Evolutionary conservation across 2,113 vertebrate genomes (phyloP).

Genomic region (Antechinus stuartii): DNA sequence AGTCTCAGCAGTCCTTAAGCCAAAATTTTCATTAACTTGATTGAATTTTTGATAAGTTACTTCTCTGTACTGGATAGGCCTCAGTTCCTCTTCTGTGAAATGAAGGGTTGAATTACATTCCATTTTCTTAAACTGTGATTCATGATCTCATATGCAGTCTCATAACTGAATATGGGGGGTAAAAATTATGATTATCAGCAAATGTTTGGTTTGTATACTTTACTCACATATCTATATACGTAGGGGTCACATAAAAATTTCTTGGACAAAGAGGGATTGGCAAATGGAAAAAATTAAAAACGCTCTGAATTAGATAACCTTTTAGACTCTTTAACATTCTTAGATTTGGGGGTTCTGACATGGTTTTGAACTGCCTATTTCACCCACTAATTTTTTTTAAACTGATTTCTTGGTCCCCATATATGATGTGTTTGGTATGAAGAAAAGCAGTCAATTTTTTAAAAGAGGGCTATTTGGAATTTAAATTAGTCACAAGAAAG

Average conservation of each 20-base stretch:
- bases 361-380: background rate
- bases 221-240: no score
- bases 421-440: background rate
- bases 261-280: no score
- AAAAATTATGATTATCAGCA: no score
- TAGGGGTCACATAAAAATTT: no score
- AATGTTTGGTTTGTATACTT: no score
- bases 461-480: background rate
- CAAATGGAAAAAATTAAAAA: no score
- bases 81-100: background rate
- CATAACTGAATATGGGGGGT: no score
- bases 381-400: constrained; percentile 5
- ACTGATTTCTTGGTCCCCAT: background rate
- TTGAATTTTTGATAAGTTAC: background rate
- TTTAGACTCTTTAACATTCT: background rate
- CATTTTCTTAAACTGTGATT: no score
- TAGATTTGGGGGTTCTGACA: background rate
- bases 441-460: background rate
- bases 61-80: background rate
- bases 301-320: background rate
- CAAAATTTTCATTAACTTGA: background rate
- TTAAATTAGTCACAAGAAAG: background rate
- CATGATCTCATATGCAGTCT: no score
- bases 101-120: background rate
- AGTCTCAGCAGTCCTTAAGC: background rate